phyloP scores from a whole-genome alignment of 2,113 vertebrate genomes.

The Ascaphus truei region DNA sequence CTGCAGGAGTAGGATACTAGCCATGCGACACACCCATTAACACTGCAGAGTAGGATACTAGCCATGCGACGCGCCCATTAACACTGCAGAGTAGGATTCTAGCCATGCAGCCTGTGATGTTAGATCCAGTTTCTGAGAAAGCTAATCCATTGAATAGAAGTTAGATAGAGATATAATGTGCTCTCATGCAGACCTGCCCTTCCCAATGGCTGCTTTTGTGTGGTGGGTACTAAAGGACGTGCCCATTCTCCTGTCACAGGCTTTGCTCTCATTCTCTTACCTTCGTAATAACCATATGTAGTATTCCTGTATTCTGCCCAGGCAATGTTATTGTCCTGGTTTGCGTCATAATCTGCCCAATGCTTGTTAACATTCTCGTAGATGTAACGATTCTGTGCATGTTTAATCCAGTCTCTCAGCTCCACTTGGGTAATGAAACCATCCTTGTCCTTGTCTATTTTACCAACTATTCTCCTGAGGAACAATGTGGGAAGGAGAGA shows the following conservation, averaged over 20 bases:
- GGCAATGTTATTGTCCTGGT: constrained; percentile 70
- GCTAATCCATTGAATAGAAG: too few species aligned
- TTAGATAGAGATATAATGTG: too few species aligned
- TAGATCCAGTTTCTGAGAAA: too few species aligned
- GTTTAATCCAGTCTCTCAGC: constrained; percentile 83
- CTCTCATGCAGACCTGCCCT: neutral
- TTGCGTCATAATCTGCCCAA: constrained; percentile 84
- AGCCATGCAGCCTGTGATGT: too few species aligned
- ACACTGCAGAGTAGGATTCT: too few species aligned
- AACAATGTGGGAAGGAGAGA: neutral
- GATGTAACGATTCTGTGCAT: constrained; percentile 82
- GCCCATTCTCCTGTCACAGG: neutral
- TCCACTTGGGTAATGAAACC: constrained; percentile 73
- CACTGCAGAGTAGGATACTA: too few species aligned
- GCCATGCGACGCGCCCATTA: too few species aligned
- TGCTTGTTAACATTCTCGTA: constrained; percentile 83
- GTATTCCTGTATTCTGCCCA: constrained; percentile 87
- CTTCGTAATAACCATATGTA: constrained; percentile 79
- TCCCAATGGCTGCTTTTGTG: neutral
- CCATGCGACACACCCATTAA: too few species aligned
- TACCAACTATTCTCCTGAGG: constrained; percentile 79
- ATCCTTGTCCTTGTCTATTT: constrained; percentile 78
- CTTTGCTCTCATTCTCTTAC: constrained; percentile 49
- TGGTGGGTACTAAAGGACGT: neutral
- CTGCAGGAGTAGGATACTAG: too few species aligned